Conservation (phyloP, 1,140 invertebrate genomes). For the Cyrtorhinus lividipennis region DNA sequence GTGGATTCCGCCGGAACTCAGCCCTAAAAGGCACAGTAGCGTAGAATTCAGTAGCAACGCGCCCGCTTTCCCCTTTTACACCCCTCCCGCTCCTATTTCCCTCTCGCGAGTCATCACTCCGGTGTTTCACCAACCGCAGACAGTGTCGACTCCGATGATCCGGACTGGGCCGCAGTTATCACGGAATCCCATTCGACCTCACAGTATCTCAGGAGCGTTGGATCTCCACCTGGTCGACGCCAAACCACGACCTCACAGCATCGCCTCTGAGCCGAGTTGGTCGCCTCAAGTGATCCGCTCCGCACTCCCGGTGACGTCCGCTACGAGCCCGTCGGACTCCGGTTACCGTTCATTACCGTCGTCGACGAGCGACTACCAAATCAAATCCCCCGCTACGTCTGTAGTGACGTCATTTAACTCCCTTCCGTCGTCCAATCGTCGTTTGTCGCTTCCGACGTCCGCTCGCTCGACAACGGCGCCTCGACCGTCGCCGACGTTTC, state of each 20-base stretch:
- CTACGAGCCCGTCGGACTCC: conserved; percentile 36
- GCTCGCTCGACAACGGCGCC: conserved; percentile 26
- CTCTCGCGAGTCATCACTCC: conserved; percentile 13
- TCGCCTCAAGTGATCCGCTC: conserved; percentile 1
- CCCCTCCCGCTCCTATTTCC: conserved; percentile 32
- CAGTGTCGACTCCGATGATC: conserved; percentile 21
- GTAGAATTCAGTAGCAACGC: conserved; percentile 8
- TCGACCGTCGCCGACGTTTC: conserved; percentile 41
- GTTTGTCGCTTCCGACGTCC: conserved; percentile 31
- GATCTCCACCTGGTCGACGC: conserved; percentile 22
- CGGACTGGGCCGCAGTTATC: conserved; percentile 13
- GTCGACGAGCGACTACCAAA: conserved; percentile 44
- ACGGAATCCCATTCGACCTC: conserved; percentile 16
- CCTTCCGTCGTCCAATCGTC: conserved; percentile 22
- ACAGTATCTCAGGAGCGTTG: conserved; percentile 18
- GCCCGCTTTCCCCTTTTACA: conserved; percentile 38
- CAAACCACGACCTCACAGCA: conserved; percentile 33
- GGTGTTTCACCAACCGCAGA: conserved; percentile 20
- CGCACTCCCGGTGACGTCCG: conserved; percentile 14
- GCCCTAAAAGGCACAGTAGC: conserved; percentile 20
- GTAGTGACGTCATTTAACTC: conserved; percentile 23
- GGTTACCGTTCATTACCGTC: conserved; percentile 39
- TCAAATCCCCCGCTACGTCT: conserved; percentile 37
- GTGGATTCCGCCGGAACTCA: conserved; percentile 17
- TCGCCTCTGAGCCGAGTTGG: conserved; percentile 25